Percentiles rank a stretch among this genome's conserved stretches.
Evolutionary conservation across 2,888 invertebrate genomes (phyloP).

Genomic region (Arge pagana): DNA sequence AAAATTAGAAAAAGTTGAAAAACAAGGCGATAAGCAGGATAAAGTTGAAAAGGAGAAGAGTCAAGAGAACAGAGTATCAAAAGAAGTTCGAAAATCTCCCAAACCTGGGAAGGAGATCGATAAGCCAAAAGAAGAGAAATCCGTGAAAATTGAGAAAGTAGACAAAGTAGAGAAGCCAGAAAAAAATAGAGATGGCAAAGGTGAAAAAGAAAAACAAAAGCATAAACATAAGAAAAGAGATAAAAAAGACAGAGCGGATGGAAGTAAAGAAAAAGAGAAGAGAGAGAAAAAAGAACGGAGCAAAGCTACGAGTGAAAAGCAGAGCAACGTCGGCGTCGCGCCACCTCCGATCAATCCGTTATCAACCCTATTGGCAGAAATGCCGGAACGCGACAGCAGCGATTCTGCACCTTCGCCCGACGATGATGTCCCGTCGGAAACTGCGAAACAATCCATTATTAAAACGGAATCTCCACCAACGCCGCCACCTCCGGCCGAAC

Average conservation of each 20-base stretch:
- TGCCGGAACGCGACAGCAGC: constrained; percentile 49
- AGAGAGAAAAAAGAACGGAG: constrained; percentile 52
- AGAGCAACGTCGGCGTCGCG: constrained; percentile 35
- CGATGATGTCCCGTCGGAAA: constrained; percentile 43
- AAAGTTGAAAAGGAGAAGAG: constrained; percentile 67
- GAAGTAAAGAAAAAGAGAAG: constrained; percentile 66
- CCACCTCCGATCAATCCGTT: constrained; percentile 59
- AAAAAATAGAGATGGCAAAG: constrained; percentile 45
- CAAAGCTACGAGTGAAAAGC: constrained; percentile 47
- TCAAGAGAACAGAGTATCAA: constrained; percentile 58
- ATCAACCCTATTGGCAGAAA: constrained; percentile 47
- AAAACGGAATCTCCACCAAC: constrained; percentile 38
- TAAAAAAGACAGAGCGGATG: constrained; percentile 67
- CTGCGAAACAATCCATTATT: constrained; percentile 30
- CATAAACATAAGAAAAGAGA: constrained; percentile 64
- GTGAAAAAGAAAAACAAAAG: constrained; percentile 57
- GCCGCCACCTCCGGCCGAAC: constrained; percentile 28
- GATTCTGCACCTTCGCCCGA: constrained; percentile 49
- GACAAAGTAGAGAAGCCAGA: constrained; percentile 52
- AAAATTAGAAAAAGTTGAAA: constrained; percentile 62
- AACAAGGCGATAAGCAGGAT: constrained; percentile 67
- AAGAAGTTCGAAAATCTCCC: constrained; percentile 51
- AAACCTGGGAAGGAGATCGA: constrained; percentile 35
- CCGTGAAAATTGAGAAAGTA: constrained; percentile 40
- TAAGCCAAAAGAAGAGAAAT: constrained; percentile 45